Evolutionary conservation across 2,797 vertebrate species (phyloP), one percentile per base, ranked within the genome.

Genomic region (Pseudopleuronectes americanus): DNA sequence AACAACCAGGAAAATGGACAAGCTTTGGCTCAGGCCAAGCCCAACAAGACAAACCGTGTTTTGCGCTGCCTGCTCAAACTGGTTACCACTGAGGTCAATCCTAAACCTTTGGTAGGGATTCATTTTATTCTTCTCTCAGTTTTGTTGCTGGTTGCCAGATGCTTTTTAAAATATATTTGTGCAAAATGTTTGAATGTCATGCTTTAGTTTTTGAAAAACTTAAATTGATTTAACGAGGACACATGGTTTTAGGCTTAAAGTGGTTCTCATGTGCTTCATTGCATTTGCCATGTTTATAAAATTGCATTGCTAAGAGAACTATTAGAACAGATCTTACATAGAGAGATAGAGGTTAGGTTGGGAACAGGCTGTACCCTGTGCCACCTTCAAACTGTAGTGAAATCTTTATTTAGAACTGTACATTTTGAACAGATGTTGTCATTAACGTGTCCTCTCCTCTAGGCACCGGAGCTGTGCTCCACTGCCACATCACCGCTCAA

Each of bases 21-120:
- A 59, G 17, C 68, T 5, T 19, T 19, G 3, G 48, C 57, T 3
- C 84, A 78, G 0, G 85, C 90, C 16, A 73, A 89, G 48, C 41
- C 89, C 43, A 84, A 87, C 76, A 94, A 93, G 87, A 95, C 95
- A 49, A 96, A 98, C 79, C 93, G 89, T 2, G 96, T 98, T 33
- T 87, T 99, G 31, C 95, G 91, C 74, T 98, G 98, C 90, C 95
- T 99, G 62, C 86, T 99, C 36, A 95, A 95, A 76, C 96, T 99
- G 76, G 97, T 97, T 72, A 91, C 97, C 33, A 97, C 97, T 0
- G 97, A 99, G 88, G 96, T 96, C 86, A 98, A 98, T 87, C 97
- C 97, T 64, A 97, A 97, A 92, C 95, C 95, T 68, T 93, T 98
- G 93, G 96, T 95, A 80, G 10, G 86, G 9, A 62, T 58, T 19